A percentile compares a stretch with the other conserved stretches of the same genome.
These are phyloP conservation scores for Denticeps clupeoides DNA, from an alignment of 2,797 vertebrate species.

Conservation along the genomic window DNA sequence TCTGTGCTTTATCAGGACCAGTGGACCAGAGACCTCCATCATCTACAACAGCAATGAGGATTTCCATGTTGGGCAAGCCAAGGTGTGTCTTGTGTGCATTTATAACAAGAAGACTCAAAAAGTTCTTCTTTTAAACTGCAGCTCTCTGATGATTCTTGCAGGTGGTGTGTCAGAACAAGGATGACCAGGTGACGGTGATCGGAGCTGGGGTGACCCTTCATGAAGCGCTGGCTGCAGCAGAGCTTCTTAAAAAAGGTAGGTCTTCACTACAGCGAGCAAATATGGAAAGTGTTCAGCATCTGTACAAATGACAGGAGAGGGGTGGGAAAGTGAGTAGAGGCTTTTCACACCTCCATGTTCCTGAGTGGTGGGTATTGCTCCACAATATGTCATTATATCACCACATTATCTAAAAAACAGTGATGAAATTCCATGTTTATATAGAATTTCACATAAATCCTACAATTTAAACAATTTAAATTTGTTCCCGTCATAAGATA, in stretches of 20 bases:
- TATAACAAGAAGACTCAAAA: not conserved
- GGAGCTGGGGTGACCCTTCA: conserved; percentile 85
- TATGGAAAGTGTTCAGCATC: too few species aligned
- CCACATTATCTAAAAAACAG: too few species aligned
- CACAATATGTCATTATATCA: too few species aligned
- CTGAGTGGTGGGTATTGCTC: too few species aligned
- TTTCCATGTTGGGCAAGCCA: conserved; percentile 86
- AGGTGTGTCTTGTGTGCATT: conserved; percentile 50
- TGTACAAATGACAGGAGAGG: too few species aligned
- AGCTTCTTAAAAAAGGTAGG: conserved; percentile 84
- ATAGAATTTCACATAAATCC: too few species aligned
- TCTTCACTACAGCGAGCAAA: too few species aligned
- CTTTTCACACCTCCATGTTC: too few species aligned
- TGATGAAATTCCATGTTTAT: too few species aligned
- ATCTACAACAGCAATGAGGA: conserved; percentile 88
- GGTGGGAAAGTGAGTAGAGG: too few species aligned
- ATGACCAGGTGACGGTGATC: conserved; percentile 87
- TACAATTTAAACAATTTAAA: too few species aligned
- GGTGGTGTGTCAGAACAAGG: conserved; percentile 83
- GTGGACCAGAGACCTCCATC: conserved; percentile 77
- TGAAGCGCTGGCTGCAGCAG: conserved; percentile 81
- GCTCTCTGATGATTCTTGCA: conserved; percentile 26
- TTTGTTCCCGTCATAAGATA: too few species aligned
- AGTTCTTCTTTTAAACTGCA: not conserved
- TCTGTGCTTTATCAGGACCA: conserved; percentile 89